A percentile compares a stretch with the other conserved stretches of the same genome.
Evolutionary conservation across 2,888 invertebrate genomes (phyloP).

Genomic region (Lasioglossum pauxillum): DNA sequence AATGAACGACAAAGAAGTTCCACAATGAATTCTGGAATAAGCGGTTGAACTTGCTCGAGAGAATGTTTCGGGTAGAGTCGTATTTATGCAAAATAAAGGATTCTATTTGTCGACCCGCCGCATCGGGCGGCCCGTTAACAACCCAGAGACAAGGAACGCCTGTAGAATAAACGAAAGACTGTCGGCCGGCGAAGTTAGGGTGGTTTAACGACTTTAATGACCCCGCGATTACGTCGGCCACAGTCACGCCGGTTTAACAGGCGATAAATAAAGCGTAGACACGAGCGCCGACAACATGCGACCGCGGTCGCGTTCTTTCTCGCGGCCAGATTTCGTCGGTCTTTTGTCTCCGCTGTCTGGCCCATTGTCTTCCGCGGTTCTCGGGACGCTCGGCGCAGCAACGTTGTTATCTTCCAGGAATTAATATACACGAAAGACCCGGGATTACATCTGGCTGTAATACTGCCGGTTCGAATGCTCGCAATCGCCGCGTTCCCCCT

Average conservation of each 20-base stretch:
- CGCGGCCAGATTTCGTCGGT: slow-evolving; percentile 9
- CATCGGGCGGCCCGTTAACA: background rate
- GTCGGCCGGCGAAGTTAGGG: slow-evolving; percentile 29
- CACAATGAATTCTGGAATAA: background rate
- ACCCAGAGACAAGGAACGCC: background rate
- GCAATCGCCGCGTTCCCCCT: background rate
- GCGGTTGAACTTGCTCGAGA: background rate
- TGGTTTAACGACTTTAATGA: slow-evolving; percentile 73
- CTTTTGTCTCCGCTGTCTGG: slow-evolving; percentile 2
- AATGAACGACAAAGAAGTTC: background rate
- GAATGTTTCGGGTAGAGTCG: background rate
- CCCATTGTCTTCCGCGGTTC: background rate
- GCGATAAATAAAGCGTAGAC: slow-evolving; percentile 64
- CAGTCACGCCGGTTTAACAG: slow-evolving; percentile 62
- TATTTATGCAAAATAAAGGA: background rate
- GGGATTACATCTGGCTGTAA: slow-evolving; percentile 3
- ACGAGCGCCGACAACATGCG: slow-evolving; percentile 32
- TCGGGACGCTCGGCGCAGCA: background rate
- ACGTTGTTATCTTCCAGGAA: background rate
- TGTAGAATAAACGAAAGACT: slow-evolving; percentile 21
- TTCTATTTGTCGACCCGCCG: background rate
- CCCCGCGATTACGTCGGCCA: slow-evolving; percentile 64
- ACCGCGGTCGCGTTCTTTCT: slow-evolving; percentile 6
- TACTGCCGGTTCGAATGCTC: background rate
- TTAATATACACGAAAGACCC: slow-evolving; percentile 18